These are phyloP conservation scores for Acanthochromis polyacanthus DNA, from an alignment of 2,113 vertebrate species.

Conservation along the genomic window DNA sequence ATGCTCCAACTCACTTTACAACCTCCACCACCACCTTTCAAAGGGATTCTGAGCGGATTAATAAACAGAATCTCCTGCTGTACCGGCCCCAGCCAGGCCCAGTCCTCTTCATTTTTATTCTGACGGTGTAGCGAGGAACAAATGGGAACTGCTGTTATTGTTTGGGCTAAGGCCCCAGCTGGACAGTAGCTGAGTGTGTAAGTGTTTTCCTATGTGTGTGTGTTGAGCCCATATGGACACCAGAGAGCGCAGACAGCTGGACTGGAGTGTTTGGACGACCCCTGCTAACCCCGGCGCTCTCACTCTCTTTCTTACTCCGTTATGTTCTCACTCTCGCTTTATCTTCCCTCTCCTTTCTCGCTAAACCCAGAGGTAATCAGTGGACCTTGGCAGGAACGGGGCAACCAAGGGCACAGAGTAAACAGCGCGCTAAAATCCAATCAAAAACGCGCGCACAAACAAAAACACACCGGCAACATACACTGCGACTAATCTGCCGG, in stretches of 20 bases:
- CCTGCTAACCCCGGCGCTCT: conserved; percentile 35
- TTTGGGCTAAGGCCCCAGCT: conserved; percentile 67
- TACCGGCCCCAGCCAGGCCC: neutral
- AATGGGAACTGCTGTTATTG: conserved; percentile 69
- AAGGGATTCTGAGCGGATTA: conserved; percentile 29
- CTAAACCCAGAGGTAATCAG: conserved; percentile 71
- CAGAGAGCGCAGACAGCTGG: conserved; percentile 63
- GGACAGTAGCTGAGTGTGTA: conserved; percentile 66
- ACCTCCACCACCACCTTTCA: neutral
- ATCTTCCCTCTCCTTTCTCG: conserved; percentile 46
- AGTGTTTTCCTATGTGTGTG: conserved; percentile 21
- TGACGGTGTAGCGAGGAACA: conserved; percentile 32
- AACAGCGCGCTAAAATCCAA: conserved; percentile 62
- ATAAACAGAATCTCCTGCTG: conserved; percentile 36
- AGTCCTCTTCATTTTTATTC: conserved; percentile 67
- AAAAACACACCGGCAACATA: conserved; percentile 27
- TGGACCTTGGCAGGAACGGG: conserved; percentile 56
- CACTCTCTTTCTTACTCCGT: conserved; percentile 4
- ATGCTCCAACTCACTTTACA: conserved; percentile 15
- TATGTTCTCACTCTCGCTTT: conserved; percentile 36
- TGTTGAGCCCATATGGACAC: conserved; percentile 63
- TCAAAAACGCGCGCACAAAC: conserved; percentile 18
- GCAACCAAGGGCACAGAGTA: conserved; percentile 66
- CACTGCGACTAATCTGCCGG: conserved; percentile 16
- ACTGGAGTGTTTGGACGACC: conserved; percentile 56